A percentile compares a stretch with the other conserved stretches of the same genome.
phyloP scores from a whole-genome alignment of 1,140 invertebrate species.

The Coenobita brevimanus region DNA sequence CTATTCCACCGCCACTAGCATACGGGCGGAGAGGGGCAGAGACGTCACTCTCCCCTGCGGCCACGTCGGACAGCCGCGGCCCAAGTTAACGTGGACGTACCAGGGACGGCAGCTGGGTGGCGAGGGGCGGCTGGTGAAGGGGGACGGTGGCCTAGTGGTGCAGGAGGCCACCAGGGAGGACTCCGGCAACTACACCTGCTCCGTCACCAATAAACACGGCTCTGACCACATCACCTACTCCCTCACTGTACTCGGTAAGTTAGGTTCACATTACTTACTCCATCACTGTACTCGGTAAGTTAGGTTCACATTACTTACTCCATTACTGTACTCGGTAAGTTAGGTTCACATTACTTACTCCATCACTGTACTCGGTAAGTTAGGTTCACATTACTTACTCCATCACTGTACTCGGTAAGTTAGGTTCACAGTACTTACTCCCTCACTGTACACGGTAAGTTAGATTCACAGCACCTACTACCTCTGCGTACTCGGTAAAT shows the following conservation, averaged over 20 bases:
- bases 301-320: too few relatives aligned
- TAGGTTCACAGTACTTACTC: not conserved
- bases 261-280: not conserved
- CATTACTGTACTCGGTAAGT: too few relatives aligned
- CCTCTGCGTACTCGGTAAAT: not conserved
- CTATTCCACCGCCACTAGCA: conserved; percentile 80
- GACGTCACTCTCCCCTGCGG: conserved; percentile 86
- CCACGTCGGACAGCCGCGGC: conserved; percentile 81
- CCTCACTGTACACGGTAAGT: not conserved
- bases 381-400: not conserved
- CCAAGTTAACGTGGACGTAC: conserved; percentile 80
- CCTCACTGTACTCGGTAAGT: conserved; percentile 64
- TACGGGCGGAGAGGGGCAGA: conserved; percentile 87
- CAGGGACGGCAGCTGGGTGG: conserved; percentile 52
- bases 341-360: too few relatives aligned
- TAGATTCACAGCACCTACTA: not conserved
- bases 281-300: too few relatives aligned
- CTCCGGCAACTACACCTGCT: conserved; percentile 75
- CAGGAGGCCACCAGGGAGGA: conserved; percentile 72
- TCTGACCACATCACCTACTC: conserved; percentile 65
- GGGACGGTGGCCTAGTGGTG: conserved; percentile 73
- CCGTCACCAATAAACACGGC: conserved; percentile 73
- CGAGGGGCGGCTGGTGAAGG: conserved; percentile 68
- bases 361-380: conserved; percentile 30
- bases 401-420: conserved; percentile 30